Evolutionary conservation across 2,888 invertebrate species (phyloP).

Genomic region (Sesamia inferens): DNA sequence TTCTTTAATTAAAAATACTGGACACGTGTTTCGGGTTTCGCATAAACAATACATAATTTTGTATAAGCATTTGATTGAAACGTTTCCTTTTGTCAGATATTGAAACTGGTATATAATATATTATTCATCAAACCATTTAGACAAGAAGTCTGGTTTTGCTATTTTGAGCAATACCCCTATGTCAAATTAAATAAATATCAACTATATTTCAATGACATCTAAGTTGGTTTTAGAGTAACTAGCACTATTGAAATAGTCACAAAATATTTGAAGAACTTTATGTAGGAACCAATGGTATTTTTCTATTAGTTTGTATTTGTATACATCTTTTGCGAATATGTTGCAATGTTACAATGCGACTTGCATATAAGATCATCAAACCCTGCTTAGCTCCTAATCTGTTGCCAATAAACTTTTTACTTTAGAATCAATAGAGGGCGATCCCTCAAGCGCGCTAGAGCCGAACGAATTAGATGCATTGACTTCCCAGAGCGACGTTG

Average conservation of each 20-base stretch:
- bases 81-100: neutral
- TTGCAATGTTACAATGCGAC: too few relatives aligned
- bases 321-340: too few relatives aligned
- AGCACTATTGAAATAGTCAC: too few relatives aligned
- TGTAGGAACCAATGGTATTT: too few relatives aligned
- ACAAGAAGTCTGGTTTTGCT: neutral
- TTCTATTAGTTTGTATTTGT: too few relatives aligned
- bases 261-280: too few relatives aligned
- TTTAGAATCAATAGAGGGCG: conserved; percentile 27
- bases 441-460: conserved; percentile 1
- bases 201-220: too few relatives aligned
- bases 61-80: neutral
- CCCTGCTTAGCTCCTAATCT: neutral
- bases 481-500: conserved; percentile 9
- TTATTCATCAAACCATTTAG: neutral
- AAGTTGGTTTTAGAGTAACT: too few relatives aligned
- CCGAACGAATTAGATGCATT: conserved; percentile 46
- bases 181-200: too few relatives aligned
- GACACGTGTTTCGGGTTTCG: too few relatives aligned
- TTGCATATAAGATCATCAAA: neutral
- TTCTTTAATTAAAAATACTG: too few relatives aligned
- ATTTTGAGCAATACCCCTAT: neutral
- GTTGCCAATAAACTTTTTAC: neutral
- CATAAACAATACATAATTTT: too few relatives aligned
- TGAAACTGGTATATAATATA: neutral